Evolutionary conservation across 2,797 vertebrate species (phyloP).

Genomic region (Rhynchonycteris naso): DNA sequence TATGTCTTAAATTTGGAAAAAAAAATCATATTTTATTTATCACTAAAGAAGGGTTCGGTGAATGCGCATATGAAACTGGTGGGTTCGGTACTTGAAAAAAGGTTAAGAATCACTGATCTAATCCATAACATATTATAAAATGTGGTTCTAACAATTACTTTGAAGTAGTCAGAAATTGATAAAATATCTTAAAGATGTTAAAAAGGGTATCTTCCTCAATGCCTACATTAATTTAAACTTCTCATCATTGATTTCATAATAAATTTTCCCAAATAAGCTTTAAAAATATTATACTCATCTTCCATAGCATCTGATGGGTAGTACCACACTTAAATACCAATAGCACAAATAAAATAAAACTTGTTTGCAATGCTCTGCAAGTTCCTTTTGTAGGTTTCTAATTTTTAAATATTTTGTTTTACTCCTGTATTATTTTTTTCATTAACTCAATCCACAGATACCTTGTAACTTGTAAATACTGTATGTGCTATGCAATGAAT

Average conservation of each 20-base stretch:
- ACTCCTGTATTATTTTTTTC: not conserved
- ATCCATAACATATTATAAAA: conserved; percentile 22
- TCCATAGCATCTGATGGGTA: not conserved
- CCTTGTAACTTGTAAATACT: not conserved
- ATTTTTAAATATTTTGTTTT: not conserved
- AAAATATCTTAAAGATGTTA: not conserved
- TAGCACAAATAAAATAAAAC: not conserved
- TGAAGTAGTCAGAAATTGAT: not conserved
- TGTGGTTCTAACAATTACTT: not conserved
- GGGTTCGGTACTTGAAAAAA: too few species aligned
- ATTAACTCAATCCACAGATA: not conserved
- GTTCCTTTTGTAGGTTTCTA: not conserved
- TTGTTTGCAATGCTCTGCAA: not conserved
- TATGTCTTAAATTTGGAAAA: too few species aligned
- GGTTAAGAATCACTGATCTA: too few species aligned
- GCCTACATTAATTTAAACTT: not conserved
- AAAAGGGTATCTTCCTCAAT: not conserved
- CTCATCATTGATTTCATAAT: not conserved
- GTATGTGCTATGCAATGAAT: not conserved
- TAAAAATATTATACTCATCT: not conserved
- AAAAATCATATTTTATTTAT: too few species aligned
- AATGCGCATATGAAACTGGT: too few species aligned
- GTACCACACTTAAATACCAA: not conserved
- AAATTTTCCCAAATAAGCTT: not conserved
- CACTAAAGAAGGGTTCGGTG: too few species aligned